Conservation (phyloP, 2,113 vertebrate genomes). For the Menidia beryllina region DNA sequence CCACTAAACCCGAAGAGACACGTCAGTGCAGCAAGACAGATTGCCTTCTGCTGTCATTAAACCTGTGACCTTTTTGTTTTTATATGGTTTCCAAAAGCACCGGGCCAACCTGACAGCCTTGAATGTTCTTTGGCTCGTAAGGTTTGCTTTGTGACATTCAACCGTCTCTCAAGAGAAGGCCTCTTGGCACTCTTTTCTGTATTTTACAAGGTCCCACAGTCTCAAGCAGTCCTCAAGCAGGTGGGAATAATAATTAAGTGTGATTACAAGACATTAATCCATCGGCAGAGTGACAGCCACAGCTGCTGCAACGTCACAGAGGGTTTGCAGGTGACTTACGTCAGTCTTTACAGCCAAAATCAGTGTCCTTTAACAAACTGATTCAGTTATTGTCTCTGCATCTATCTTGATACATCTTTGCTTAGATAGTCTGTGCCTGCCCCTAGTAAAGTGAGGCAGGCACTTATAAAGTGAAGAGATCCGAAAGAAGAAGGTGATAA, state of each 20-base stretch:
- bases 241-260: slow-evolving; percentile 76
- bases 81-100: slow-evolving; percentile 50
- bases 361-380: slow-evolving; percentile 23
- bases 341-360: slow-evolving; percentile 24
- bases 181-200: slow-evolving; percentile 53
- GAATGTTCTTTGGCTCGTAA: slow-evolving; percentile 54
- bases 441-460: neutral
- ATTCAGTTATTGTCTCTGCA: slow-evolving; percentile 17
- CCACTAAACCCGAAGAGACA: slow-evolving; percentile 3
- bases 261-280: slow-evolving; percentile 75
- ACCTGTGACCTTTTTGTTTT: slow-evolving; percentile 65
- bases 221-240: slow-evolving; percentile 61
- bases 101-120: slow-evolving; percentile 64
- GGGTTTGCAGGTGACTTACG: slow-evolving; percentile 54
- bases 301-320: slow-evolving; percentile 53
- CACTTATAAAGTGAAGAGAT: neutral
- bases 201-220: slow-evolving; percentile 64
- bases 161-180: slow-evolving; percentile 50
- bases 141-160: slow-evolving; percentile 69
- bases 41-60: slow-evolving; percentile 52
- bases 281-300: slow-evolving; percentile 62
- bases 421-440: neutral
- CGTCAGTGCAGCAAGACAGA: neutral
- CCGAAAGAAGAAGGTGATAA: no score
- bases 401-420: neutral